Evolutionary conservation across 2,888 invertebrate genomes (phyloP), one percentile per base, ranked within the genome.

Genomic region (Mimumesa dahlbomi): DNA sequence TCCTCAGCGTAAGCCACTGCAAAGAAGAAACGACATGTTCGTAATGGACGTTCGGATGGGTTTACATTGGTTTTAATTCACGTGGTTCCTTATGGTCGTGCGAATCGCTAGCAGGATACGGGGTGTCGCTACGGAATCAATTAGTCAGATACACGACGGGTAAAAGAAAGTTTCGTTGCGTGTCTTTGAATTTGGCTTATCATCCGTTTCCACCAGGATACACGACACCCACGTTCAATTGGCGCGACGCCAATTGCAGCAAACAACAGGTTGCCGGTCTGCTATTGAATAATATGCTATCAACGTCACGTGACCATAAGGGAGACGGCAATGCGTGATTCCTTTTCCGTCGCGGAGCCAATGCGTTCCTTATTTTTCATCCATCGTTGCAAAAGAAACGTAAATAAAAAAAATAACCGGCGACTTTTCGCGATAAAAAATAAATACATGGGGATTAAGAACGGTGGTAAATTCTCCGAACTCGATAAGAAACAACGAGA

Each of bases 1-100:
- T 94, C 94, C 91, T 95, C 95, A 82, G 92, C 92, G 75, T 66
- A 67, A 34, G 81, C 86, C 67, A 72, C 84, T 82, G 59, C 16
- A 46, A 34, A 43, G 11, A 25, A n/a, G 14, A 11, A 1, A 4
- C 9, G 34, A 34, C 9, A 11, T 34, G 3, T 4, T 2, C n/a
- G 34, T 34, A 7, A 25, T 25, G 25, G 25, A 25, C 25, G 3
- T 25, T 7, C 25, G 25, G 25, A 7, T 7, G 25, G 25, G 3
- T 25, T 25, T 7, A 3, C 25, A 25, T 7, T 25, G 7, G 25
- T 25, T n/a, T n/a, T 25, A 7, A 25, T 25, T 25, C 25, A 25
- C 3, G n/a, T n/a, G n/a, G n/a, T n/a, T n/a, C 2, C 1, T 16
- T 29, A n/a, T 21, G 1, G 1, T 2, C 2, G n/a, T 18, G 21